These are phyloP conservation scores for Lamellibrachia luymesi DNA, from an alignment of 1,140 invertebrate species.

Conservation along the genomic window DNA sequence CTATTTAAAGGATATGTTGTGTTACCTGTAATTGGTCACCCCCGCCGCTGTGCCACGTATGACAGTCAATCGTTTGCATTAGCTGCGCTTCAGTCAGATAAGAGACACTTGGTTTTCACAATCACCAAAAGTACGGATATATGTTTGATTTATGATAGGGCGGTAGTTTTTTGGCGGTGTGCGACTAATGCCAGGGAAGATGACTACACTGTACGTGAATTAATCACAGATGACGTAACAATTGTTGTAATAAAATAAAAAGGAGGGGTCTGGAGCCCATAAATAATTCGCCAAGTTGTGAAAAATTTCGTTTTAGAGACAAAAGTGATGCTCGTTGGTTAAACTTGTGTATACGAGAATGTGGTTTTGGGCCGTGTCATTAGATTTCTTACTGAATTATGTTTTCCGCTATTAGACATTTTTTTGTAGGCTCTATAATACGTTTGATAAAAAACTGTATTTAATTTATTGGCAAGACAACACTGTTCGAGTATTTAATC, in stretches of 20 bases:
- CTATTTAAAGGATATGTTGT: background rate
- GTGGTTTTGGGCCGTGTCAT: background rate
- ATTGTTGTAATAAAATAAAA: background rate
- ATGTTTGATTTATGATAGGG: no score
- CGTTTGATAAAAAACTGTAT: background rate
- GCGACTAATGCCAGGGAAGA: no score
- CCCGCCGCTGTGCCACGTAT: background rate
- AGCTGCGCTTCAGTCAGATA: background rate
- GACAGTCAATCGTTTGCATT: background rate
- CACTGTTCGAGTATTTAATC: no score
- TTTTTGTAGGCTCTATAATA: background rate
- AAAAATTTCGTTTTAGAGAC: background rate
- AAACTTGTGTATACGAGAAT: background rate
- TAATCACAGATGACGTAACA: no score
- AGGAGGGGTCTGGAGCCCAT: background rate
- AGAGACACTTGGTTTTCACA: background rate
- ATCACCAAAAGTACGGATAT: background rate
- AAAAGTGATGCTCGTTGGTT: background rate
- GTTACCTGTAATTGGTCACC: background rate
- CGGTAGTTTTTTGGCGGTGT: no score
- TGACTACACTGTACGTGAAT: no score
- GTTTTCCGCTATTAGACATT: background rate
- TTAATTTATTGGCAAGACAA: background rate
- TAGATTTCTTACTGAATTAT: background rate
- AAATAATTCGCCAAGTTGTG: background rate